Percentiles rank a stretch among this genome's conserved stretches.
phyloP scores from a whole-genome alignment of 2,888 invertebrate genomes.

The Aphelenchoides bicaudatus region DNA sequence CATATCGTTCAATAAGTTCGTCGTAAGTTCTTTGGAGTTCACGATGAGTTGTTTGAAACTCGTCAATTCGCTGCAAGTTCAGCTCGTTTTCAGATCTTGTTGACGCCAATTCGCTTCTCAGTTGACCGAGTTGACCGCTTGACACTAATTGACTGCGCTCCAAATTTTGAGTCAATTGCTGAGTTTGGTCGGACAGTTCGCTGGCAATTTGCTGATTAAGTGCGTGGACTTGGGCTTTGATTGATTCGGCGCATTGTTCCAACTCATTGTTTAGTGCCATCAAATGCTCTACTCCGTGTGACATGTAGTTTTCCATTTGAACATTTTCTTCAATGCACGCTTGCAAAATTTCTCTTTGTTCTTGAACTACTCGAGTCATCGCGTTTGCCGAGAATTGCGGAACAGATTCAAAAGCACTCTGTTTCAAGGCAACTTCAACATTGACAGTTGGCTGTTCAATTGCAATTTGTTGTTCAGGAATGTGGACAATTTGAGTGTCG shows the following conservation, averaged over 20 bases:
- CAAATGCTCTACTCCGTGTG: neutral
- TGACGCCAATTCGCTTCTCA: slow-evolving; percentile 1
- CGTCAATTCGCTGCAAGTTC: slow-evolving; percentile 3
- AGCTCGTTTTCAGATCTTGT: slow-evolving; percentile 3
- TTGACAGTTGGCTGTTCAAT: neutral
- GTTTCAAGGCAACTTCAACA: neutral
- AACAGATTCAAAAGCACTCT: neutral
- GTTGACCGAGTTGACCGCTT: neutral
- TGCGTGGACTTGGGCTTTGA: slow-evolving; percentile 20
- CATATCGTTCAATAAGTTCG: slow-evolving; percentile 10
- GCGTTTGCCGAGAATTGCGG: neutral
- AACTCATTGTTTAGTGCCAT: slow-evolving; percentile 15
- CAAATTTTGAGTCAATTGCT: neutral
- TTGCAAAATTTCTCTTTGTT: slow-evolving; percentile 6
- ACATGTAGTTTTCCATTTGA: slow-evolving; percentile 3
- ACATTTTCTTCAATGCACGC: slow-evolving; percentile 5
- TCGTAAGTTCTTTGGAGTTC: neutral
- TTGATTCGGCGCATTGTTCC: slow-evolving; percentile 14
- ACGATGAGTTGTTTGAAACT: slow-evolving; percentile 1
- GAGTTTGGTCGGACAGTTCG: slow-evolving; percentile 7
- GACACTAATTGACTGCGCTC: neutral
- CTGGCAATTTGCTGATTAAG: slow-evolving; percentile 7
- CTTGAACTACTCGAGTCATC: slow-evolving; percentile 6
- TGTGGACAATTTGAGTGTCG: no score
- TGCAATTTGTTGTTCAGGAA: neutral